These are phyloP conservation scores for Pogona vitticeps DNA, from an alignment of 2,113 vertebrate species.

Conservation along the genomic window DNA sequence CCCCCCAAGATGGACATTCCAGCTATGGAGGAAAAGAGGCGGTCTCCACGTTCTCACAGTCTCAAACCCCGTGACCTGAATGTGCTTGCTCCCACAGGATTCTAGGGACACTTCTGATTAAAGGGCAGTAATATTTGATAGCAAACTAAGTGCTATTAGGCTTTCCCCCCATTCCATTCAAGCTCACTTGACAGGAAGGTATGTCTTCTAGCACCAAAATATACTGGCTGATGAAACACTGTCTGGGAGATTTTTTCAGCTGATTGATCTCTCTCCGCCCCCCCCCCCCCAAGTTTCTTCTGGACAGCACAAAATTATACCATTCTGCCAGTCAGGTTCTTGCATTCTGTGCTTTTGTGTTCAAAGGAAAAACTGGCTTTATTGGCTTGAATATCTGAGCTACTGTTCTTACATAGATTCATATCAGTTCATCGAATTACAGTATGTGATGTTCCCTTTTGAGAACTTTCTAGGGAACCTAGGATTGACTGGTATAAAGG, in stretches of 20 bases:
- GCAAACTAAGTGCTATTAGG: slow-evolving; percentile 11
- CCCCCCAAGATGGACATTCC: slow-evolving; percentile 87
- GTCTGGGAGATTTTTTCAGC: slow-evolving; percentile 24
- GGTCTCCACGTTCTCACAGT: slow-evolving; percentile 80
- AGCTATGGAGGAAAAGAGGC: slow-evolving; percentile 76
- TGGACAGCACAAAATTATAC: background rate
- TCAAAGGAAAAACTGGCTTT: background rate
- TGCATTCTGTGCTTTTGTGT: background rate
- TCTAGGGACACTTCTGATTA: slow-evolving; percentile 68
- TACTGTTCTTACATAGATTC: slow-evolving; percentile 4
- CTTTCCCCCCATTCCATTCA: slow-evolving; percentile 15
- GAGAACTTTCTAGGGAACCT: slow-evolving; percentile 4
- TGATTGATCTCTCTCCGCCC: background rate
- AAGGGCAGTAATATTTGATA: slow-evolving; percentile 26
- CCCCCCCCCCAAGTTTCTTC: slow-evolving; percentile 1
- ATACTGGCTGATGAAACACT: background rate
- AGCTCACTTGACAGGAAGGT: slow-evolving; percentile 56
- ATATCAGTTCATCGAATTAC: slow-evolving; percentile 15
- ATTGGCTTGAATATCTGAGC: background rate
- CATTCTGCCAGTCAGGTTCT: background rate
- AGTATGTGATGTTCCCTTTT: background rate
- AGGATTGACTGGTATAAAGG: background rate
- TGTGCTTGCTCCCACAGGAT: slow-evolving; percentile 89
- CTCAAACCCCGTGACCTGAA: slow-evolving; percentile 90
- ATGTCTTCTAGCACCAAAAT: background rate